Conservation (phyloP, 2,797 vertebrate species). For the Anguilla anguilla region DNA sequence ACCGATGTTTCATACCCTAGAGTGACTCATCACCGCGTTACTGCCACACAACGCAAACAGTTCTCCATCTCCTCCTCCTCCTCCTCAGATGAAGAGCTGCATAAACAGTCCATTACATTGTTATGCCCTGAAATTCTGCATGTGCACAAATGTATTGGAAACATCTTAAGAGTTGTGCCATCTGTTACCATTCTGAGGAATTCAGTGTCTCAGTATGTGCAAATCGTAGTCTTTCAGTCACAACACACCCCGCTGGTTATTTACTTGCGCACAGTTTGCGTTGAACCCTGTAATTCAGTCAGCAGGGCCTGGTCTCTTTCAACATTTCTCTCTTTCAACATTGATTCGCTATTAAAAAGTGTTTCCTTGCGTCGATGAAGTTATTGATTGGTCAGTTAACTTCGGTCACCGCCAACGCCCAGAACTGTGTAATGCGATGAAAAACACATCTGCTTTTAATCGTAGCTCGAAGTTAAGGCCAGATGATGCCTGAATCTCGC, state of each 20-base stretch:
- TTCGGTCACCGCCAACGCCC: background rate
- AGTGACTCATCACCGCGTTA: background rate
- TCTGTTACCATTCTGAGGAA: background rate
- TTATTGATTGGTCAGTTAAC: background rate
- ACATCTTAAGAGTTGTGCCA: background rate
- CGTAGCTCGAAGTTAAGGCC: background rate
- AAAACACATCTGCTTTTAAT: background rate
- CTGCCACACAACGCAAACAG: background rate
- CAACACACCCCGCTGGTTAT: background rate
- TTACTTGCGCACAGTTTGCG: background rate
- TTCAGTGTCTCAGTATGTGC: background rate
- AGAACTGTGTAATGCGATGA: background rate
- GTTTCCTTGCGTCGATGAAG: background rate
- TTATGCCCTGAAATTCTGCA: background rate
- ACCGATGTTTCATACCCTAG: background rate
- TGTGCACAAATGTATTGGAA: background rate
- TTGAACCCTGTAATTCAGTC: background rate
- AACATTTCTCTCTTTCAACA: background rate
- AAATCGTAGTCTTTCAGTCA: background rate
- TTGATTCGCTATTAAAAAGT: too few relatives aligned
- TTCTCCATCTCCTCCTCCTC: background rate
- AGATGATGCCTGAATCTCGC: background rate
- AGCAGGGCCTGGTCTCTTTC: background rate
- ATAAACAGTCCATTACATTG: background rate
- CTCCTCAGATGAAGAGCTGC: background rate